A percentile compares a stretch with the other conserved stretches of the same genome.
Conservation (phyloP, 2,888 invertebrate genomes). For the Amorpha juglandis region DNA sequence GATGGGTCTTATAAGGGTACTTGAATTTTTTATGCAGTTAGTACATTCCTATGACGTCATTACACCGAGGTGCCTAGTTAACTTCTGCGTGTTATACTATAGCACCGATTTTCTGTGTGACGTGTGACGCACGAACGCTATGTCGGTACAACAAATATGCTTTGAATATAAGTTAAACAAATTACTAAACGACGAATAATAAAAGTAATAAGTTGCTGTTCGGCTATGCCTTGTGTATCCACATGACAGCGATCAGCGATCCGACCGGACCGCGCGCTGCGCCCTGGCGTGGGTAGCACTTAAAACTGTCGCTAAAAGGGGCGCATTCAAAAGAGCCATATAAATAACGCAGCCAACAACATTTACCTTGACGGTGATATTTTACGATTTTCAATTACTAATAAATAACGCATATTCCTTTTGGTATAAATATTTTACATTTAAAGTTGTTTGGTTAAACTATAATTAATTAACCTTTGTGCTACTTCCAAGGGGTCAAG, state of each 20-base stretch:
- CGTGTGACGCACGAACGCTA: too few relatives aligned
- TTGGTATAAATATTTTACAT: neutral
- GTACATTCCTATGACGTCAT: too few relatives aligned
- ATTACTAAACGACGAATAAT: too few relatives aligned
- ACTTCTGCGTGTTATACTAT: too few relatives aligned
- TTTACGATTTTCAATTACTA: conserved; percentile 71
- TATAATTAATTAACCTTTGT: too few relatives aligned
- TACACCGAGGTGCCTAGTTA: too few relatives aligned
- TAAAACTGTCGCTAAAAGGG: conserved; percentile 80
- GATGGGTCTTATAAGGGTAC: too few relatives aligned
- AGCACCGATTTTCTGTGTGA: too few relatives aligned
- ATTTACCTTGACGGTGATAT: conserved; percentile 72
- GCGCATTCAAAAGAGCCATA: conserved; percentile 74
- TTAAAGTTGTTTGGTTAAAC: neutral
- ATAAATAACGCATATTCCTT: neutral
- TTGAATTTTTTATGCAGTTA: too few relatives aligned
- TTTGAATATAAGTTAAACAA: too few relatives aligned
- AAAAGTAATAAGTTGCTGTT: conserved; percentile 5
- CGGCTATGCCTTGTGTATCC: conserved; percentile 36
- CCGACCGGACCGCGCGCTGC: conserved; percentile 46
- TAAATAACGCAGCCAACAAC: conserved; percentile 74
- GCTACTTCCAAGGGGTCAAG: too few relatives aligned
- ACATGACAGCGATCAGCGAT: conserved; percentile 53
- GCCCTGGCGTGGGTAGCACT: conserved; percentile 64
- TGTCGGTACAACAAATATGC: too few relatives aligned